Evolutionary conservation across 2,888 invertebrate genomes (phyloP).

Genomic region (Catocala nupta): DNA sequence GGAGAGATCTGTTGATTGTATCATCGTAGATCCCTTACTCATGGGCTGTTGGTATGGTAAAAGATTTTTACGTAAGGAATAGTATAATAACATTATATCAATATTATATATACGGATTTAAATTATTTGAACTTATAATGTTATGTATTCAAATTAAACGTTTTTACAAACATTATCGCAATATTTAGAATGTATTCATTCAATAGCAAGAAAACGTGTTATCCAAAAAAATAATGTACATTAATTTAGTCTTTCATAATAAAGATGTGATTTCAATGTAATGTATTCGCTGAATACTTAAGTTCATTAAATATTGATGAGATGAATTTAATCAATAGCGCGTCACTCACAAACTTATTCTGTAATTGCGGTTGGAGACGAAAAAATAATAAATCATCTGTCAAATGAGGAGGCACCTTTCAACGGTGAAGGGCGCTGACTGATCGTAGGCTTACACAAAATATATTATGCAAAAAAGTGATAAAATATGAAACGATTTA

Average conservation of each 20-base stretch:
- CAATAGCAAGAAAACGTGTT: too few relatives aligned
- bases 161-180: too few relatives aligned
- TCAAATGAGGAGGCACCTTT: slow-evolving; percentile 66
- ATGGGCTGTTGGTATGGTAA: too few relatives aligned
- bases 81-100: too few relatives aligned
- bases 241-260: neutral
- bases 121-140: too few relatives aligned
- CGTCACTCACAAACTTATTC: slow-evolving; percentile 27
- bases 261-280: slow-evolving; percentile 6
- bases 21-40: too few relatives aligned
- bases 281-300: slow-evolving; percentile 6
- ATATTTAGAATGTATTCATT: too few relatives aligned
- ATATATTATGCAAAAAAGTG: slow-evolving; percentile 78
- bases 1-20: too few relatives aligned
- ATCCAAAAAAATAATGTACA: too few relatives aligned
- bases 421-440: slow-evolving; percentile 64
- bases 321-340: slow-evolving; percentile 25
- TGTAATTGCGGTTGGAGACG: slow-evolving; percentile 43
- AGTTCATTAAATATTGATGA: slow-evolving; percentile 15
- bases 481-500: slow-evolving; percentile 83
- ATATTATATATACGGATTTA: too few relatives aligned
- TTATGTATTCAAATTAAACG: too few relatives aligned
- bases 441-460: slow-evolving; percentile 76
- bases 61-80: too few relatives aligned
- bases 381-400: slow-evolving; percentile 64